phyloP scores from a whole-genome alignment of 2,888 invertebrate genomes.

The Agriopis aurantiaria region DNA sequence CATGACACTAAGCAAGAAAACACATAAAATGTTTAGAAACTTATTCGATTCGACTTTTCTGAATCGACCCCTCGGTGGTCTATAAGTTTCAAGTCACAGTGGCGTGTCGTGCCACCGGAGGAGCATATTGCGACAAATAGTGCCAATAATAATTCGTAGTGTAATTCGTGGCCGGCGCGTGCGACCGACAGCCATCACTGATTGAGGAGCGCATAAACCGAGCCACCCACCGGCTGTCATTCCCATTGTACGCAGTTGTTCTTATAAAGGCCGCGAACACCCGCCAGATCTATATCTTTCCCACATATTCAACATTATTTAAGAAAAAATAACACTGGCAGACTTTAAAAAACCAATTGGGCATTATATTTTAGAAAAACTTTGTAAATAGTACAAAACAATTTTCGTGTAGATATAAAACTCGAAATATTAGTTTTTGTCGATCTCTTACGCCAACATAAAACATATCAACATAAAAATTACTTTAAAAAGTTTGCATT shows the following conservation, averaged over 20 bases:
- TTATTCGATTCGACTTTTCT: conserved; percentile 39
- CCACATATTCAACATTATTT: too few species aligned
- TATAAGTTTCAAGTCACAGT: conserved; percentile 52
- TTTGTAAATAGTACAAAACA: too few species aligned
- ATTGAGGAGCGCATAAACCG: conserved; percentile 75
- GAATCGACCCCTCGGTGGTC: conserved; percentile 54
- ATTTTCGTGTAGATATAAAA: too few species aligned
- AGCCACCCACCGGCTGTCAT: conserved; percentile 76
- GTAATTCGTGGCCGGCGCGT: conserved; percentile 71
- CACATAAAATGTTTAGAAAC: conserved; percentile 40
- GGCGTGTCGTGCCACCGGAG: conserved; percentile 53
- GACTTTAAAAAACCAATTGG: too few species aligned
- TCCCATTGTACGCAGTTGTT: conserved; percentile 63
- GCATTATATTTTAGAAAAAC: too few species aligned
- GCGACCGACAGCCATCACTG: conserved; percentile 75
- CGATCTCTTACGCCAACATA: too few species aligned
- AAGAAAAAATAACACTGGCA: too few species aligned
- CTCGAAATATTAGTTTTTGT: too few species aligned
- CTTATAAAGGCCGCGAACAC: conserved; percentile 19
- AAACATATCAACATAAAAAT: too few species aligned
- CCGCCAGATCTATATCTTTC: too few species aligned
- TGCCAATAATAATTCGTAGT: conserved; percentile 73
- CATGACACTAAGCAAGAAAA: conserved; percentile 37
- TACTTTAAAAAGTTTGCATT: too few species aligned
- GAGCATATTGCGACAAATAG: conserved; percentile 69